Percentiles rank a stretch among this genome's conserved stretches.
Conservation (phyloP, 2,888 invertebrate genomes). For the Euphydryas editha region DNA sequence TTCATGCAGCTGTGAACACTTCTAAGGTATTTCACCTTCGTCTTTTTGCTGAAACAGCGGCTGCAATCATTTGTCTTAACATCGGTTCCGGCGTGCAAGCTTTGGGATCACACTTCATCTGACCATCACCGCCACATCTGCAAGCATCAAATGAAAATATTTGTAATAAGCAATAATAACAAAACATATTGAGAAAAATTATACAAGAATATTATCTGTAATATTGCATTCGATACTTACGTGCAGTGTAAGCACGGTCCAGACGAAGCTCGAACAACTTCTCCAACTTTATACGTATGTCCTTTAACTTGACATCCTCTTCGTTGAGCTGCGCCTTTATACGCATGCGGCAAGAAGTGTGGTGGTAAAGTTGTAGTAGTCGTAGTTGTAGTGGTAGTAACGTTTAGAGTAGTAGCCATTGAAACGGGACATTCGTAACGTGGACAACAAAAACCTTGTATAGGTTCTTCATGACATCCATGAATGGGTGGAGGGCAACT, state of each 20-base stretch:
- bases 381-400: constrained; percentile 94
- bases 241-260: constrained; percentile 97
- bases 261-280: constrained; percentile 92
- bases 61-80: constrained; percentile 94
- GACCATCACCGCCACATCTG: constrained; percentile 96
- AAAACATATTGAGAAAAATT: background rate
- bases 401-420: constrained; percentile 91
- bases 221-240: constrained; percentile 85
- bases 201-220: background rate
- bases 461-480: constrained; percentile 95
- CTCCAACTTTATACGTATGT: constrained; percentile 92
- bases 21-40: constrained; percentile 85
- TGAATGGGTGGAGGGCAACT: constrained; percentile 97
- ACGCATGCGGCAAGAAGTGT: constrained; percentile 91
- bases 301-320: constrained; percentile 95
- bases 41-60: constrained; percentile 88
- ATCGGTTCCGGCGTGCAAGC: constrained; percentile 95
- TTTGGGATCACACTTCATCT: constrained; percentile 97
- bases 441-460: constrained; percentile 97
- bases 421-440: constrained; percentile 96
- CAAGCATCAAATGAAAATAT: constrained; percentile 53
- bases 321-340: constrained; percentile 88
- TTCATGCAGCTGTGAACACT: constrained; percentile 53
- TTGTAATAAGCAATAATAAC: background rate
- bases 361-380: constrained; percentile 94